Base-by-base conservation (phyloP, 2,888 invertebrate genomes). In the Agrochola litura region DNA sequence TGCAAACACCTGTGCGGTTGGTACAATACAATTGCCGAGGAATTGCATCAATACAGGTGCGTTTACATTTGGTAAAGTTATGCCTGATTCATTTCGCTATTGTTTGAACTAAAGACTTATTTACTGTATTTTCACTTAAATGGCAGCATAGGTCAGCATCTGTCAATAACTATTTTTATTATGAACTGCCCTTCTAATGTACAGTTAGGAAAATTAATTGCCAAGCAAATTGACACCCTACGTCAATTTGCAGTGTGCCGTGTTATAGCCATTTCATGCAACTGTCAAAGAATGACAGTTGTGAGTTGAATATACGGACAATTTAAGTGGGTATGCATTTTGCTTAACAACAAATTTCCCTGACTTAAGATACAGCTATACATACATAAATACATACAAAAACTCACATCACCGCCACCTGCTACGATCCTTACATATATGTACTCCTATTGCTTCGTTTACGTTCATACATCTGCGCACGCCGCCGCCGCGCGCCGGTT, bases 21-120 rank as follows among this genome's bases (percentile, higher is more conserved):
- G 30, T 75, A 75, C 65, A 71, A 71, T 81, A 75, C 69, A 71
- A 71, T 85, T 71, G 41, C 37, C 58, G 30, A 77, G 46, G 52
- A 73, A 73, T 65, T 77, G 60, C 61, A 85, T 68, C 58, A 61
- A 61, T 70, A 73, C 63, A 68, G 46, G 60, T 49, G 54, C n/a
- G 60, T 65, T 56, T 49, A 68, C 30, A 60, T 76, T 82, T 22
- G 54, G 22, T 30, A n/a, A 6, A 52, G 22, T 46, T 49, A 25
- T 30, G 25, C 30, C 19, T 61, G n/a, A 46, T 41, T 74, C 14
- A 22, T 52, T 8, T 43, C 10, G 52, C 30, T 43, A n/a, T 52
- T 77, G 19, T 43, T 60, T 43, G 5, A 60, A 46, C 8, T 67
- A 37, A 52, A 22, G 9, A 37, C 9, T 14, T 2, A 30, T 14